These are phyloP conservation scores for Peromyscus maniculatus DNA, from an alignment of 2,113 vertebrate species.

Conservation along the genomic window DNA sequence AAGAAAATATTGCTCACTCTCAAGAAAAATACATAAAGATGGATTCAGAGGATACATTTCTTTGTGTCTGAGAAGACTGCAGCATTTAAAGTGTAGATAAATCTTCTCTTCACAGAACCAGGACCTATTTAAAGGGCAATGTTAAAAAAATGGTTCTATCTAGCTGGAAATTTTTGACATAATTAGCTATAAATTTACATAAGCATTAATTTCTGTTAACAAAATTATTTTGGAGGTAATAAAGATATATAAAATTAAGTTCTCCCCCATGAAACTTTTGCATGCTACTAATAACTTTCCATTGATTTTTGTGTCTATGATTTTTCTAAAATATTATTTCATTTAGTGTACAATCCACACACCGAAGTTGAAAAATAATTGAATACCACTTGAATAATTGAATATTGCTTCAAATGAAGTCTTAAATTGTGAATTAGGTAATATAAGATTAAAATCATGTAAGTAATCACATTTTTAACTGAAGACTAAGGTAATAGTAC, in stretches of 20 bases:
- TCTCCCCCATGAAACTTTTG: background rate
- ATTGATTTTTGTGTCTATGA: background rate
- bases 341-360: background rate
- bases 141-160: background rate
- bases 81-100: conserved; percentile 30
- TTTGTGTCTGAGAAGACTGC: conserved; percentile 15
- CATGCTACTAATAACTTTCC: background rate
- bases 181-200: conserved; percentile 6
- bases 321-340: background rate
- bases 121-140: conserved; percentile 51
- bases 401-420: background rate
- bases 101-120: conserved; percentile 37
- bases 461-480: background rate
- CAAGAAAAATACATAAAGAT: conserved; percentile 34
- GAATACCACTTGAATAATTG: background rate
- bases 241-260: conserved; percentile 28
- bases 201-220: background rate
- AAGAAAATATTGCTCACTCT: conserved; percentile 54
- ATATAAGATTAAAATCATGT: background rate
- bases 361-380: conserved; percentile 1
- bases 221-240: conserved; percentile 34
- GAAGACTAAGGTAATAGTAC: background rate
- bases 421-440: conserved; percentile 3
- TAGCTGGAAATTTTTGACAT: conserved; percentile 14
- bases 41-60: conserved; percentile 19